Percentiles rank a stretch among this genome's conserved stretches.
Evolutionary conservation across 2,113 vertebrate species (phyloP).

Genomic region (Microtus oregoni): DNA sequence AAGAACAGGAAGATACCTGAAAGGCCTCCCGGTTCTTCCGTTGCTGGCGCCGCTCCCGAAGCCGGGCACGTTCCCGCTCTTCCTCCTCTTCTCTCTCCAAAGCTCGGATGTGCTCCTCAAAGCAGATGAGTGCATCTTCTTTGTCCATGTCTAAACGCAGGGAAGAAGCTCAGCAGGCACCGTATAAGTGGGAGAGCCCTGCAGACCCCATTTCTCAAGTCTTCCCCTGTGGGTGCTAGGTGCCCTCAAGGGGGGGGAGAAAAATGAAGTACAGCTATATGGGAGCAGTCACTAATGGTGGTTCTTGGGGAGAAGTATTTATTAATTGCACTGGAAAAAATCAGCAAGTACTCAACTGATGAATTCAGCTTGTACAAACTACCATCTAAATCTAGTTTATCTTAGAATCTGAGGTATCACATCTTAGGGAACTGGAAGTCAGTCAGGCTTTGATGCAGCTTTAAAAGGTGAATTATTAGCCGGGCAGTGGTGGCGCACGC

Average conservation of each 20-base stretch:
- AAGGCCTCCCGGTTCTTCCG: constrained; percentile 88
- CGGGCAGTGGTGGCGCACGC: no score
- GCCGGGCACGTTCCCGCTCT: constrained; percentile 85
- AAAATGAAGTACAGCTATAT: neutral
- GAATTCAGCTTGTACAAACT: constrained; percentile 49
- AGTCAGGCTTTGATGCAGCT: constrained; percentile 3
- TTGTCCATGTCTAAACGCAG: constrained; percentile 87
- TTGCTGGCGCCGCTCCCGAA: constrained; percentile 87
- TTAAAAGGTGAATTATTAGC: neutral
- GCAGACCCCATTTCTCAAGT: neutral
- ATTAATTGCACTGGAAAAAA: constrained; percentile 28
- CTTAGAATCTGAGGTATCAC: neutral
- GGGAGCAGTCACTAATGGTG: neutral
- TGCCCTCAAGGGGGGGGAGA: neutral
- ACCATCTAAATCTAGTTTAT: constrained; percentile 6
- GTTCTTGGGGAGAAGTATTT: neutral
- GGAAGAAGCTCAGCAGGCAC: constrained; percentile 22
- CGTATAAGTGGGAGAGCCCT: neutral
- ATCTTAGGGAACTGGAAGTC: neutral
- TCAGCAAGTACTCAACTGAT: neutral
- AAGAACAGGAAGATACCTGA: constrained; percentile 80
- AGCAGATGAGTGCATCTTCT: constrained; percentile 88
- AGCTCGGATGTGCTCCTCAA: constrained; percentile 88
- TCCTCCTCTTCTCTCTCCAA: constrained; percentile 88
- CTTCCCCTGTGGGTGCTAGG: neutral